Evolutionary conservation across 2,797 vertebrate genomes (phyloP).

Genomic region (Enteromius paludinosus): DNA sequence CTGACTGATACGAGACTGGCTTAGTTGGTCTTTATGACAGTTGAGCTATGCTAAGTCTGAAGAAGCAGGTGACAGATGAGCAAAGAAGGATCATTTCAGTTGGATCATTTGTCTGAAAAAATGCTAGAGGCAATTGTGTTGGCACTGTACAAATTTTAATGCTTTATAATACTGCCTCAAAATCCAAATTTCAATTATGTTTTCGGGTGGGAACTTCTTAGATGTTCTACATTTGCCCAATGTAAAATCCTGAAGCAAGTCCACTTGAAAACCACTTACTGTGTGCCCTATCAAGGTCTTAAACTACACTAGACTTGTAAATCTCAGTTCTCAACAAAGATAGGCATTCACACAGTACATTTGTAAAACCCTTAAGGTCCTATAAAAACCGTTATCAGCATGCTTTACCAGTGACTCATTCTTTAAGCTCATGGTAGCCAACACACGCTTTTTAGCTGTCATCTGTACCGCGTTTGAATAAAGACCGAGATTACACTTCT

Average conservation of each 20-base stretch:
- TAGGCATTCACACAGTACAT: constrained; percentile 26
- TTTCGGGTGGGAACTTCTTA: neutral
- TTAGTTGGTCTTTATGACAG: constrained; percentile 53
- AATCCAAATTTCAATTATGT: neutral
- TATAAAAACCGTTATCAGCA: constrained; percentile 41
- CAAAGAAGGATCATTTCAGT: constrained; percentile 5
- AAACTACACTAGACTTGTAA: constrained; percentile 16
- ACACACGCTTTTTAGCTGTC: constrained; percentile 28
- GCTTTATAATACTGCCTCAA: neutral
- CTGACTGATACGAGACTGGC: constrained; percentile 28
- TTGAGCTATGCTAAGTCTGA: constrained; percentile 3
- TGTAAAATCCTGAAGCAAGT: neutral
- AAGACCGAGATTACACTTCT: constrained; percentile 45
- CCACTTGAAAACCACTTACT: neutral
- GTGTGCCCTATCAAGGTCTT: constrained; percentile 13
- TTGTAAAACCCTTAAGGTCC: constrained; percentile 22
- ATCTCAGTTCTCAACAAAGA: constrained; percentile 28
- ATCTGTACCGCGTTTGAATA: constrained; percentile 48
- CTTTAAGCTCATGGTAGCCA: constrained; percentile 23
- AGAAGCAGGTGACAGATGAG: constrained; percentile 35
- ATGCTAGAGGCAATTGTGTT: neutral
- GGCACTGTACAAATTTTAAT: neutral
- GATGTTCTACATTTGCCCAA: neutral
- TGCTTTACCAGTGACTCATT: constrained; percentile 39
- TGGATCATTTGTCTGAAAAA: neutral